These are phyloP conservation scores for Parnassius apollo DNA, from an alignment of 2,888 invertebrate species.

Conservation along the genomic window DNA sequence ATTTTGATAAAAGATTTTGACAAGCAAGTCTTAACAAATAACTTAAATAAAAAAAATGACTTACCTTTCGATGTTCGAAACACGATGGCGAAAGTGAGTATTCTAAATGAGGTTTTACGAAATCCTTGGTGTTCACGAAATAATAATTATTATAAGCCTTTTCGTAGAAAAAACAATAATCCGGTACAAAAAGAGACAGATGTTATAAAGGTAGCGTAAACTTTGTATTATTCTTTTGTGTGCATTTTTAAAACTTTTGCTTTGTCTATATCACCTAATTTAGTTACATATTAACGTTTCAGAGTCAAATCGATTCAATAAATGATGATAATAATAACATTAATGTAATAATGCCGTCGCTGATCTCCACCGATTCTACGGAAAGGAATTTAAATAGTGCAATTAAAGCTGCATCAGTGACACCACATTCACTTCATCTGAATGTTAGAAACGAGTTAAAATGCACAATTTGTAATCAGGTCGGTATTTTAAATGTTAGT, in stretches of 20 bases:
- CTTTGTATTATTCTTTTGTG: background rate
- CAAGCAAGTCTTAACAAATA: background rate
- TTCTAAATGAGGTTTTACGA: slow-evolving; percentile 78
- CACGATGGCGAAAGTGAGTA: slow-evolving; percentile 42
- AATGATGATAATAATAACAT: slow-evolving; percentile 24
- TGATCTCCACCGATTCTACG: slow-evolving; percentile 10
- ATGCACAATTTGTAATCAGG: slow-evolving; percentile 55
- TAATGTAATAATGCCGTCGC: slow-evolving; percentile 1
- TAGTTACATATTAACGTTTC: slow-evolving; percentile 1
- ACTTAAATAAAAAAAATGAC: background rate
- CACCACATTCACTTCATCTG: slow-evolving; percentile 9
- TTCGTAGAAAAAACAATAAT: slow-evolving; percentile 45
- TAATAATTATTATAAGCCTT: slow-evolving; percentile 58
- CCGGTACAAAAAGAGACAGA: background rate
- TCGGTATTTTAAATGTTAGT: slow-evolving; percentile 29
- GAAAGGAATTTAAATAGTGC: slow-evolving; percentile 24
- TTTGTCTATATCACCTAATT: background rate
- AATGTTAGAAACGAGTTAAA: slow-evolving; percentile 40
- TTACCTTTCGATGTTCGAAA: background rate
- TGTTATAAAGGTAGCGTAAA: slow-evolving; percentile 2
- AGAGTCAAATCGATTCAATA: background rate
- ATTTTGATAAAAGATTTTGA: background rate
- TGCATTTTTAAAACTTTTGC: background rate
- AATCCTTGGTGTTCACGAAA: slow-evolving; percentile 80
- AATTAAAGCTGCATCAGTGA: slow-evolving; percentile 22